Evolutionary conservation across 2,797 vertebrate genomes (phyloP), one percentile per base, ranked within the genome.

Genomic region (Limosa lapponica): DNA sequence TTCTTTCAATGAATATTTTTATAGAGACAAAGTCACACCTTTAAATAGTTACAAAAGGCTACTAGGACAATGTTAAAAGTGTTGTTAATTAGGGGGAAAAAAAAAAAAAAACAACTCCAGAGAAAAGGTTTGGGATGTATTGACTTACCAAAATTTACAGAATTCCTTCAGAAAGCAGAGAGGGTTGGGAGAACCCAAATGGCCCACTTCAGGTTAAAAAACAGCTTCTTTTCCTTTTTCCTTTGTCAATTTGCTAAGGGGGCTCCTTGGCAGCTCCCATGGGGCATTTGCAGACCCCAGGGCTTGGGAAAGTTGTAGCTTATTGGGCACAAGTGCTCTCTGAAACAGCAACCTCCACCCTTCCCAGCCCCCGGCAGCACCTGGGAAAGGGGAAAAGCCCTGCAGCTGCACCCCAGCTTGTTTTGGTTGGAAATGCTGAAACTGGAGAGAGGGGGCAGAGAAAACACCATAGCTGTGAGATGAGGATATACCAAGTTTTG

Each of bases 391-490:
- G 24, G 22, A 37, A 62, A 48, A 65, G 6, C 36, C 22, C 24
- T 18, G 44, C 2, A 2, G 39, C 46, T 14, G 24, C 34, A 23
- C 1, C 28, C 6, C 34, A 4, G 8, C 16, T 36, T 8, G 22
- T 36, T 24, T 49, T 1, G 73, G 39, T 2, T 2, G 46, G 32
- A 43, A 27, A 9, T 2, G 34, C 14, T 0, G 2, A 46, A 80
- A 67, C 20, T 2, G 20, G 19, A 37, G 34, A 48, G 32, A 37
- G 8, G 4, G 16, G 13, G 2, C 12, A 16, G 28, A 19, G 12
- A 17, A 52, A 14, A 41, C 0, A 0, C 2, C 0, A 0, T 0
- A 30, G 37, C 49, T 57, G 36, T 1, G 2, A 3, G 51, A 4
- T 0, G 3, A 22, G 20, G 28, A 39, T 8, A 6, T 4, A 1